These are phyloP conservation scores for Pasiphila rectangulata DNA, from an alignment of 2,888 invertebrate species.

Conservation along the genomic window DNA sequence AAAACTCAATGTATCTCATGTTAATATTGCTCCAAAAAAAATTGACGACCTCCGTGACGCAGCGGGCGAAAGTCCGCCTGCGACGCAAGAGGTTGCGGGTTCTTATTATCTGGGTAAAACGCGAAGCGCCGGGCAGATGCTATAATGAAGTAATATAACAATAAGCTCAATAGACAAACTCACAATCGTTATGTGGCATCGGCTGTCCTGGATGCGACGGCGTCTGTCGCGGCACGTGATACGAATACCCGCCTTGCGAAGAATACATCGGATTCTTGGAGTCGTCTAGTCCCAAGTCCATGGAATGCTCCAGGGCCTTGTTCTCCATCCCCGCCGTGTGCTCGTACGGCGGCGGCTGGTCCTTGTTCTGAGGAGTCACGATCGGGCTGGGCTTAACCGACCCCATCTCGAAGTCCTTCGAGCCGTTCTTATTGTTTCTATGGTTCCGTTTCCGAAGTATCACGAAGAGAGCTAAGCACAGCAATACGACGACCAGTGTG, in stretches of 20 bases:
- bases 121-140: too few relatives aligned
- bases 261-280: constrained; percentile 92
- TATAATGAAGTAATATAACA: too few relatives aligned
- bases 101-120: too few relatives aligned
- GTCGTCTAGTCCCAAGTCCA: constrained; percentile 92
- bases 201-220: constrained; percentile 83
- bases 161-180: constrained; percentile 77
- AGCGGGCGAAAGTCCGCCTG: too few relatives aligned
- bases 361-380: constrained; percentile 92
- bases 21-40: too few relatives aligned
- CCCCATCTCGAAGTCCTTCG: constrained; percentile 95
- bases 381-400: constrained; percentile 89
- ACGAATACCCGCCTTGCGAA: constrained; percentile 91
- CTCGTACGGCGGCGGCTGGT: constrained; percentile 94
- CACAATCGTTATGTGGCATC: constrained; percentile 89
- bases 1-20: too few relatives aligned
- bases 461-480: constrained; percentile 87
- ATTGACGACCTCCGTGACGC: too few relatives aligned
- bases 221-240: constrained; percentile 87
- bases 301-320: constrained; percentile 93
- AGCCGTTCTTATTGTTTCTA: constrained; percentile 89
- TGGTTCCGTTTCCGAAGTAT: constrained; percentile 93
- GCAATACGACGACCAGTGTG: constrained; percentile 82
- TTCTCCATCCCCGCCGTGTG: constrained; percentile 93
- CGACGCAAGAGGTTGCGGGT: too few relatives aligned